phyloP scores from a whole-genome alignment of 1,140 invertebrate genomes.

The Drosophila lacteicornis region DNA sequence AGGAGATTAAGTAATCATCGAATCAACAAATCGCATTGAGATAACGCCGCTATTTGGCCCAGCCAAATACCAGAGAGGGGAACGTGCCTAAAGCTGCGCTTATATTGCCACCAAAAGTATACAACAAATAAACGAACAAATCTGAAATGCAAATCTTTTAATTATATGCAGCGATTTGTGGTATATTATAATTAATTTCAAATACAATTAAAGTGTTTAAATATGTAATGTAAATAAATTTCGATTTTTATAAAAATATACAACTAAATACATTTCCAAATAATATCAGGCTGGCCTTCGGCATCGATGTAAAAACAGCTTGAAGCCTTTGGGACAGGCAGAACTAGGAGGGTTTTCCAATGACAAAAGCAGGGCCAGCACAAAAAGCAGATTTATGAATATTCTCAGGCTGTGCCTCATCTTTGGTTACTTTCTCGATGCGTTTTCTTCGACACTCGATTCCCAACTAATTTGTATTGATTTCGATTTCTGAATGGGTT shows the following conservation, averaged over 20 bases:
- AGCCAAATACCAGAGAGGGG: background rate
- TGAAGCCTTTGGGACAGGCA: background rate
- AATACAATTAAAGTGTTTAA: too few relatives aligned
- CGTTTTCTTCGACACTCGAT: background rate
- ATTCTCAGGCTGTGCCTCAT: background rate
- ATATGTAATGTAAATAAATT: too few relatives aligned
- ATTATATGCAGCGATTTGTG: background rate
- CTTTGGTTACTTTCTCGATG: background rate
- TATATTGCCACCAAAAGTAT: background rate
- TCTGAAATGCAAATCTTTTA: background rate
- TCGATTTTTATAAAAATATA: too few relatives aligned
- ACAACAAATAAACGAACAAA: background rate
- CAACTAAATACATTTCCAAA: too few relatives aligned
- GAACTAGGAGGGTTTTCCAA: background rate
- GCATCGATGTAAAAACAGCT: conserved; percentile 5
- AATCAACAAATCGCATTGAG: background rate
- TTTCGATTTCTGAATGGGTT: background rate
- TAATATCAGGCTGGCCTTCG: conserved; percentile 13
- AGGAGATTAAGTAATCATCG: background rate
- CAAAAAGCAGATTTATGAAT: background rate
- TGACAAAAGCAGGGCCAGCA: background rate
- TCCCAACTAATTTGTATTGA: conserved; percentile 4
- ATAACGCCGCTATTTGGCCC: background rate
- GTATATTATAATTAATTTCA: too few relatives aligned
- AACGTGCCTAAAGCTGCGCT: conserved; percentile 13